Evolutionary conservation across 2,113 vertebrate species (phyloP).

Genomic region (Promerops cafer): DNA sequence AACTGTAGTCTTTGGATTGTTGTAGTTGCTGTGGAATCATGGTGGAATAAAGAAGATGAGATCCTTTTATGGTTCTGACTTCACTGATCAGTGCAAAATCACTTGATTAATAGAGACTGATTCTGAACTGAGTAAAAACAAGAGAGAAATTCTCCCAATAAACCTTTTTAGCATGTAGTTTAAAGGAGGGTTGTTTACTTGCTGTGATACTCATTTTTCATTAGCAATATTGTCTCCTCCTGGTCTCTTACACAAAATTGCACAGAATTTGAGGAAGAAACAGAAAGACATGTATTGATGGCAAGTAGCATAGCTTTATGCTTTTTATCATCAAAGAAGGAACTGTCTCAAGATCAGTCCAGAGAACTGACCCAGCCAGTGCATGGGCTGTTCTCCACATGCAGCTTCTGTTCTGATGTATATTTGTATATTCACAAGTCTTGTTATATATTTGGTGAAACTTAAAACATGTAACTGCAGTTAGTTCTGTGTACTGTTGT

Average conservation of each 20-base stretch:
- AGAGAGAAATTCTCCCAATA: neutral
- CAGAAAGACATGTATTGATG: neutral
- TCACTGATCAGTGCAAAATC: neutral
- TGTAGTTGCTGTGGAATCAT: neutral
- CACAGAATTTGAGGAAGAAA: neutral
- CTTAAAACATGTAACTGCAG: neutral
- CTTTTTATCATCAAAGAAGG: neutral
- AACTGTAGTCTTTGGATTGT: slow-evolving; percentile 15
- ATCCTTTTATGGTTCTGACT: neutral
- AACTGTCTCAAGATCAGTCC: neutral
- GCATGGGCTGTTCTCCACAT: neutral
- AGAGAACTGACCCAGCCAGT: neutral
- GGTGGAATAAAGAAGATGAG: slow-evolving; percentile 2
- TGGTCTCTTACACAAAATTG: neutral
- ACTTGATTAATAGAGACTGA: slow-evolving; percentile 3
- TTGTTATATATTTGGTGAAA: neutral
- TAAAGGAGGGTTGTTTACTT: neutral
- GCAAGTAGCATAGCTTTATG: neutral
- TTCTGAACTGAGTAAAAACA: neutral
- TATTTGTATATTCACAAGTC: neutral
- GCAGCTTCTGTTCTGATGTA: neutral
- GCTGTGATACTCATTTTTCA: neutral
- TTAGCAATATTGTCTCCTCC: neutral
- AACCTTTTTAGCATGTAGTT: neutral
- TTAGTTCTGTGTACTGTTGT: neutral